phyloP scores from a whole-genome alignment of 2,113 vertebrate genomes.

The Melanostigma gelatinosum region DNA sequence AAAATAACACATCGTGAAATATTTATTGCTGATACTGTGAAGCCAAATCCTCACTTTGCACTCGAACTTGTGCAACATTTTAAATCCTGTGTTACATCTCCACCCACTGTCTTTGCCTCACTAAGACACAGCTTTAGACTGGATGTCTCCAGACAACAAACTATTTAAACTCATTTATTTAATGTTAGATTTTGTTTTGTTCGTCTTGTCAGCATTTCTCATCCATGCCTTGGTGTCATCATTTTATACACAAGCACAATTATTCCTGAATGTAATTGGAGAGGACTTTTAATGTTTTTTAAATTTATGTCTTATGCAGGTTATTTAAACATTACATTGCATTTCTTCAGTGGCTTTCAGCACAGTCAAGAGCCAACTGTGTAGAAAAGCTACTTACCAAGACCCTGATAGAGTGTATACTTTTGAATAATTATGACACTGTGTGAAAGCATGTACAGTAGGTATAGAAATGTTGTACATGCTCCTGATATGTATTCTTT shows the following conservation, averaged over 20 bases:
- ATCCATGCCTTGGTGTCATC: conserved; percentile 14
- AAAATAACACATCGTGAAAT: conserved; percentile 64
- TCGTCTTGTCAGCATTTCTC: conserved; percentile 54
- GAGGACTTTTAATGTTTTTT: conserved; percentile 18
- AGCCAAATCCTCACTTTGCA: conserved; percentile 55
- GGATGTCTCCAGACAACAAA: conserved; percentile 67
- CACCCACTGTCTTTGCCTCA: conserved; percentile 56
- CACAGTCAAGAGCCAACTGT: neutral
- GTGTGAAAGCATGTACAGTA: neutral
- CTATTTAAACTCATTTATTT: conserved; percentile 44
- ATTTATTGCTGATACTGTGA: conserved; percentile 59
- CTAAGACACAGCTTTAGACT: conserved; percentile 47
- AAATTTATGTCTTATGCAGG: neutral
- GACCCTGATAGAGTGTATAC: neutral
- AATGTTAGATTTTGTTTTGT: conserved; percentile 29
- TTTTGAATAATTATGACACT: conserved; percentile 1
- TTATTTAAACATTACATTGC: conserved; percentile 12
- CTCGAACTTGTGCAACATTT: conserved; percentile 61
- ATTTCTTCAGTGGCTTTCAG: conserved; percentile 18
- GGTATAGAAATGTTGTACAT: neutral
- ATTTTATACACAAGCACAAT: conserved; percentile 29
- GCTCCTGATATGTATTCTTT: neutral
- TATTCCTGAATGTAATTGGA: conserved; percentile 24
- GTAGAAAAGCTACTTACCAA: neutral
- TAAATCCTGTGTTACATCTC: conserved; percentile 55